These are phyloP conservation scores for Odocoileus virginianus DNA, from an alignment of 2,113 vertebrate species.

Conservation along the genomic window DNA sequence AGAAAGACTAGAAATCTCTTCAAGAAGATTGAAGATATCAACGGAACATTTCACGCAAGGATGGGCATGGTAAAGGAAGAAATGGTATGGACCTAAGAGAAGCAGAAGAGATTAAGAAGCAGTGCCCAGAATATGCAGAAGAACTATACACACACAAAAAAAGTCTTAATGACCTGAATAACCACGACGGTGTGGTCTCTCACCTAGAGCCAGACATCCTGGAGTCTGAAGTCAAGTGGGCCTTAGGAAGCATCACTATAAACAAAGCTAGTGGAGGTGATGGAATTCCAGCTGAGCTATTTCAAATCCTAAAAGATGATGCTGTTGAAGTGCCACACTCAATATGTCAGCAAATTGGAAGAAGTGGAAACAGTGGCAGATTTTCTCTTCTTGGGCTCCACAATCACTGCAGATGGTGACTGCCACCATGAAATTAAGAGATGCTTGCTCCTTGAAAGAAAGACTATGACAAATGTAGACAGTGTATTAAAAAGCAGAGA, in stretches of 20 bases:
- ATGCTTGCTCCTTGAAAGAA: neutral
- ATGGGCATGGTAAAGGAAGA: neutral
- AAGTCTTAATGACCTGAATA: neutral
- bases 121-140: neutral
- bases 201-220: neutral
- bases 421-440: neutral
- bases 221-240: neutral
- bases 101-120: neutral
- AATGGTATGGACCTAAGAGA: neutral
- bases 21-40: neutral
- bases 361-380: neutral
- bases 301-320: neutral
- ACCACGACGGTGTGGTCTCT: fast-evolving
- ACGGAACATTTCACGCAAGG: neutral
- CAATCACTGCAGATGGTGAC: neutral
- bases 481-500: neutral
- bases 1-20: neutral
- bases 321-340: neutral
- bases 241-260: neutral
- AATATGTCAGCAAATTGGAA: neutral
- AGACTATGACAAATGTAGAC: neutral
- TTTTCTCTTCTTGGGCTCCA: neutral
- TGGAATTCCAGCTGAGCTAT: neutral
- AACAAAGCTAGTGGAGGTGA: neutral
- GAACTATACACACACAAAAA: neutral